These are phyloP conservation scores for Galaxea fascicularis DNA, from an alignment of 92 coral and sea anemone species.

Conservation along the genomic window DNA sequence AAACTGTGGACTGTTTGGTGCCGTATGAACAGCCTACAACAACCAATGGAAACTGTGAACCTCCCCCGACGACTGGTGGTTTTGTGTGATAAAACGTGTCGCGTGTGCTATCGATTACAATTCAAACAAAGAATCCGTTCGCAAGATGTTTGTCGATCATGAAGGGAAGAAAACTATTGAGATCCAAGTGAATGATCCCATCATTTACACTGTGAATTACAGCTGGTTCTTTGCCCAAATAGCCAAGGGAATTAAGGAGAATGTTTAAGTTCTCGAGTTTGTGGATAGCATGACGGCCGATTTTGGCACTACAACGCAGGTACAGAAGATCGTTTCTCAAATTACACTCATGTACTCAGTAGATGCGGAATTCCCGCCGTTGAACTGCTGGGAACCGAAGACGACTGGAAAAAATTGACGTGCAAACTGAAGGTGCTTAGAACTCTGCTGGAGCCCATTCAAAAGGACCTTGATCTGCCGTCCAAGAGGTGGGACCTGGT, in stretches of 20 bases:
- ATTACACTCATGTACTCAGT: slow-evolving; percentile 71
- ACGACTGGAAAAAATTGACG: slow-evolving; percentile 57
- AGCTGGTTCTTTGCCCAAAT: slow-evolving; percentile 68
- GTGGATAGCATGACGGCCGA: slow-evolving; percentile 76
- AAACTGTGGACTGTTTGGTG: slow-evolving; percentile 55
- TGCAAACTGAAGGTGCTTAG: slow-evolving; percentile 53
- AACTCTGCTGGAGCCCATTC: slow-evolving; percentile 56
- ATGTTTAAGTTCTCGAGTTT: slow-evolving; percentile 74
- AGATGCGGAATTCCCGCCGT: slow-evolving; percentile 74
- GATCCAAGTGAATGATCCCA: slow-evolving; percentile 56
- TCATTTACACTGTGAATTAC: slow-evolving; percentile 73
- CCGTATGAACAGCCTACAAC: slow-evolving; percentile 72
- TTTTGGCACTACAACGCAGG: slow-evolving; percentile 67
- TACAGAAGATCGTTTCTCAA: slow-evolving; percentile 67
- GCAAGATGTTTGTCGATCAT: slow-evolving; percentile 69
- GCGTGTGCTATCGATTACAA: slow-evolving; percentile 68
- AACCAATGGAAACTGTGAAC: slow-evolving; percentile 77
- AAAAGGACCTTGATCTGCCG: slow-evolving; percentile 49
- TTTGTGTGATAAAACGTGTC: slow-evolving; percentile 71
- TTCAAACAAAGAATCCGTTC: slow-evolving; percentile 54
- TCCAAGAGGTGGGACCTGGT: slow-evolving; percentile 71
- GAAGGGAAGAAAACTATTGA: slow-evolving; percentile 66
- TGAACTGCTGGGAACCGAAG: slow-evolving; percentile 71
- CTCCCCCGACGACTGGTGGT: slow-evolving; percentile 91
- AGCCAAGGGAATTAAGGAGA: slow-evolving; percentile 59